Conservation (phyloP, 2,888 invertebrate genomes). For the Hyposoter didymator region DNA sequence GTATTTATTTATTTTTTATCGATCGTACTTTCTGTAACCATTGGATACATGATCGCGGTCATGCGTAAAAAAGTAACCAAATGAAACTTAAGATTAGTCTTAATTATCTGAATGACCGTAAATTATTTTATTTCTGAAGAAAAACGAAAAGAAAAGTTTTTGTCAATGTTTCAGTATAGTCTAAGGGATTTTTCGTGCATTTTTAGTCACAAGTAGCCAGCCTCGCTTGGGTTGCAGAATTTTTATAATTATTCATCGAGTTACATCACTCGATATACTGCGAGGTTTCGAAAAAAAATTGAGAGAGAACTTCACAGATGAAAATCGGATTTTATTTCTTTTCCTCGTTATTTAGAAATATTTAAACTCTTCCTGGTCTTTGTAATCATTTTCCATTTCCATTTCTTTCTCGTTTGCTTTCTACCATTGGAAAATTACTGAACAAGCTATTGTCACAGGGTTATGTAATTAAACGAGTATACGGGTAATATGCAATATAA, state of each 20-base stretch:
- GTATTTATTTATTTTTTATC: no score
- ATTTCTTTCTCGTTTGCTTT: constrained; percentile 13
- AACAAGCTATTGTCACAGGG: constrained; percentile 4
- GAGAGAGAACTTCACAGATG: neutral
- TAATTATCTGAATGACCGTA: no score
- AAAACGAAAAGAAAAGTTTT: no score
- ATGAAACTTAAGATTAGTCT: no score
- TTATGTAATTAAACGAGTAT: constrained; percentile 8
- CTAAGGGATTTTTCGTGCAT: no score
- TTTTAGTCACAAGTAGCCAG: no score
- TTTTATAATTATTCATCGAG: neutral
- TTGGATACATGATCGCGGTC: no score
- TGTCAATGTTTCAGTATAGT: no score
- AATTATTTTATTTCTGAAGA: no score
- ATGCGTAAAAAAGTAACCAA: no score
- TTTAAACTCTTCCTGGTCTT: constrained; percentile 1
- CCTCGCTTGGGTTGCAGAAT: neutral
- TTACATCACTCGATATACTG: neutral
- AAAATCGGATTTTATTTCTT: neutral
- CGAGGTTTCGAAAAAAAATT: neutral
- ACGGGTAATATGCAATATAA: constrained; percentile 28
- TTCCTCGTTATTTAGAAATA: constrained; percentile 32
- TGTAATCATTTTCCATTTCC: neutral
- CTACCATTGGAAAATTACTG: constrained; percentile 15
- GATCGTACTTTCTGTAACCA: no score